Evolutionary conservation across 2,888 invertebrate genomes (phyloP), one percentile per base, ranked within the genome.

Genomic region (Tetanocera ferruginea): DNA sequence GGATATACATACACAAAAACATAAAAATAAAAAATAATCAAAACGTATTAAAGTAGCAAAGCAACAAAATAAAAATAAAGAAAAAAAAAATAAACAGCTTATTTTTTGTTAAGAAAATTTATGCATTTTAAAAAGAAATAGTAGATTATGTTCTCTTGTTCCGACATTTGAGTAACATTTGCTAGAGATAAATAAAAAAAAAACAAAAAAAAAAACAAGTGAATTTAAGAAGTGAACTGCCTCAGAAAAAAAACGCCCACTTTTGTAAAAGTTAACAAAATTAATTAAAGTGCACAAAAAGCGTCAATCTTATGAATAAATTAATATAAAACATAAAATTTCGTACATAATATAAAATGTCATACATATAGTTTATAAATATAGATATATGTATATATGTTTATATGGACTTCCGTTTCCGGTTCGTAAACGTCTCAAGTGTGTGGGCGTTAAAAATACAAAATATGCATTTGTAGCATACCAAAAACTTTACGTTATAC

Each of bases 11-110:
- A 75, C 55, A 72, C 55, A 64, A 71, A 62, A 76, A 67, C 34
- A 60, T 52, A 64, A 79, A 60, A 67, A 51, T 76, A 14, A 31
- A 23, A 60, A 79, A 57, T 25, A 34, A 37, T 19, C 67, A 78
- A 11, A 71, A 79, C 64, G 76, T 43, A 72, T 31, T 49, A 34
- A 74, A 83, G 72, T 79, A 79, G 79, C 79, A 81, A 79, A n/a
- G n/a, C n/a, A n/a, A 78, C 79, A 52, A 80, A 43, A 76, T 37
- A 76, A 76, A 37, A 51, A 71, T 6, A 60, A 67, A 69, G 43
- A n/a, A 74, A 34, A 74, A 25, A 11, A 70, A 43, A 28, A 70
- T 14, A 79, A 79, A 79, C 79, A 62, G 37, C n/a, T 25, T 70
- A 34, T 52, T 23, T 70, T 76, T 51, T 71, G 11, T 31, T 17